phyloP scores from a whole-genome alignment of 2,888 invertebrate species.

The Coelinius sp. region DNA sequence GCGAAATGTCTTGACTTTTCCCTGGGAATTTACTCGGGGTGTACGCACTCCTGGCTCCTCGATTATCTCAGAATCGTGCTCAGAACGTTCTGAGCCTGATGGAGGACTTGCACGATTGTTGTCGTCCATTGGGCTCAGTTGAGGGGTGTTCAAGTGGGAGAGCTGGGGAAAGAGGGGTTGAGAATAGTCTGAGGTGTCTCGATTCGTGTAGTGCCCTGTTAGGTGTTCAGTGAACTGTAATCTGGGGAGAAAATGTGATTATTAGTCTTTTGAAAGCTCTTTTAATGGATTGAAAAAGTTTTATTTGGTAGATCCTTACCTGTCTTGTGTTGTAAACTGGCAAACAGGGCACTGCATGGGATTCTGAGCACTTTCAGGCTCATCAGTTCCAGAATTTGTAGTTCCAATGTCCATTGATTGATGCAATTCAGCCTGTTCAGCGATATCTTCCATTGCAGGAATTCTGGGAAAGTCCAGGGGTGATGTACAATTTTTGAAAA shows the following conservation, averaged over 20 bases:
- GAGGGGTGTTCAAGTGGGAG: conserved; percentile 64
- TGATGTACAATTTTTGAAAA: conserved; percentile 48
- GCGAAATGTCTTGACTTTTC: conserved; percentile 89
- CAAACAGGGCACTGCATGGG: conserved; percentile 73
- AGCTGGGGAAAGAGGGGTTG: background rate
- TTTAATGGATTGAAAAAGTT: no score
- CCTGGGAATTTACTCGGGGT: conserved; percentile 82
- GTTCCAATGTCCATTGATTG: conserved; percentile 47
- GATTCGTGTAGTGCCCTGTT: conserved; percentile 69
- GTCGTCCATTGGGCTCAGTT: conserved; percentile 65
- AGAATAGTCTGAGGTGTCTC: conserved; percentile 68
- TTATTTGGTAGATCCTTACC: conserved; percentile 51
- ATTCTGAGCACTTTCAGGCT: conserved; percentile 42
- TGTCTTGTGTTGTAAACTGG: conserved; percentile 69
- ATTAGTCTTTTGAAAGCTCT: background rate
- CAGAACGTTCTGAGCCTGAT: conserved; percentile 47
- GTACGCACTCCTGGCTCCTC: conserved; percentile 76
- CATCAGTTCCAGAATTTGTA: conserved; percentile 43
- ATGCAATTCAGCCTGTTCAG: conserved; percentile 31
- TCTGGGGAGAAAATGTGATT: conserved; percentile 49
- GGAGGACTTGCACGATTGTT: conserved; percentile 45
- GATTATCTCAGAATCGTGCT: conserved; percentile 61
- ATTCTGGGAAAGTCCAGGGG: conserved; percentile 39
- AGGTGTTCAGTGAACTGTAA: conserved; percentile 73
- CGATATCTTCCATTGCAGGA: conserved; percentile 40